phyloP scores from a whole-genome alignment of 1,140 invertebrate species.

The Asbolus verrucosus region DNA sequence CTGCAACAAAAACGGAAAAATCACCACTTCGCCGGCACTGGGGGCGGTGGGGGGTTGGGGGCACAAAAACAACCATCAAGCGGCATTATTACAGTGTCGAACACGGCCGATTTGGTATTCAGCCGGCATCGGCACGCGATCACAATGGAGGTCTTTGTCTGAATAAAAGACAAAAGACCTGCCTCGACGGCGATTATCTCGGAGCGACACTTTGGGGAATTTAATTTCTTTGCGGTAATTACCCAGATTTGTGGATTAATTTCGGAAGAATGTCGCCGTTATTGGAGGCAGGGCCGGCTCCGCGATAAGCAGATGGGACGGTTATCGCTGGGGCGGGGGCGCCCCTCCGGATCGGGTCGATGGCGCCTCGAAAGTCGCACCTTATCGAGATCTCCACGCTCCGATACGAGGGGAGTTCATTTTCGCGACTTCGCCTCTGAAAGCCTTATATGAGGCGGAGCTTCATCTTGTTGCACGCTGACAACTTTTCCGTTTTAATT shows the following conservation, averaged over 20 bases:
- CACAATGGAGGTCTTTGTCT: conserved; percentile 12
- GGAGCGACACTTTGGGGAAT: conserved; percentile 13
- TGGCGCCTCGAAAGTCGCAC: no score
- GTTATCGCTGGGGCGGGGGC: no score
- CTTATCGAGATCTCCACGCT: no score
- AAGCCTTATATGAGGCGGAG: no score
- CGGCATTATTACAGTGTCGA: conserved; percentile 20
- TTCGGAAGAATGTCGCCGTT: conserved; percentile 2
- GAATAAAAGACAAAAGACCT: conserved; percentile 2
- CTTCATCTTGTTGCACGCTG: no score
- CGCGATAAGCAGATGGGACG: no score
- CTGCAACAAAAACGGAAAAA: conserved; percentile 72
- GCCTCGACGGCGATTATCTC: background rate
- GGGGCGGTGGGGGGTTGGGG: no score
- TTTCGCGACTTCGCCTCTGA: no score
- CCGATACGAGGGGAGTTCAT: no score
- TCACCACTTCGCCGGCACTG: no score
- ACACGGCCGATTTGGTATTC: conserved; percentile 23
- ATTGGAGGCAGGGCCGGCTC: background rate
- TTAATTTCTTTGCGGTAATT: conserved; percentile 30
- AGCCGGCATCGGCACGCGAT: conserved; percentile 15
- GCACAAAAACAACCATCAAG: conserved; percentile 5
- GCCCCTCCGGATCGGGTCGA: no score
- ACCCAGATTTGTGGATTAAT: conserved; percentile 33
- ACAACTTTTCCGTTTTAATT: no score